These are phyloP conservation scores for Vulpes vulpes DNA, from an alignment of 2,113 vertebrate species.

Conservation along the genomic window DNA sequence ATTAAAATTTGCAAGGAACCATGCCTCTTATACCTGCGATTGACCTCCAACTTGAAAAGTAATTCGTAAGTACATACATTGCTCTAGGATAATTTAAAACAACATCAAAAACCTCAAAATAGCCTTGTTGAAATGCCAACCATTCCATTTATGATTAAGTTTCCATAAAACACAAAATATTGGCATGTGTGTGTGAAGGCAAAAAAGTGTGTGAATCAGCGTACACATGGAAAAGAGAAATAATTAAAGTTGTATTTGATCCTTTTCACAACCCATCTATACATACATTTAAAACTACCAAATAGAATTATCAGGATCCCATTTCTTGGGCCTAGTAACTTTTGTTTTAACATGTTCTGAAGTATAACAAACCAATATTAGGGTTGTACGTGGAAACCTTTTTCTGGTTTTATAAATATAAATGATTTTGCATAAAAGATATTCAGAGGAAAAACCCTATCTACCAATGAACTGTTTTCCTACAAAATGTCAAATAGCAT, in stretches of 20 bases:
- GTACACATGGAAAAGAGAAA: background rate
- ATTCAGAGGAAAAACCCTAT: background rate
- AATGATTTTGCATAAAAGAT: background rate
- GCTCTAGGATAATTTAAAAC: background rate
- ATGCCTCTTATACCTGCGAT: background rate
- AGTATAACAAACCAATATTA: background rate
- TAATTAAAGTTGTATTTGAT: background rate
- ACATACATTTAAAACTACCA: background rate
- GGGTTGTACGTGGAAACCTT: background rate
- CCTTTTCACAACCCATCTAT: background rate
- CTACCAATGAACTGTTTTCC: background rate
- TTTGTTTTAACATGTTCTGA: background rate
- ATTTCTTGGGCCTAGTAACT: background rate
- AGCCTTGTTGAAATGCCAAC: background rate
- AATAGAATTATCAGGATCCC: background rate
- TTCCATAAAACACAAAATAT: background rate
- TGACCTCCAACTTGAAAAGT: background rate
- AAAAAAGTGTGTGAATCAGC: background rate
- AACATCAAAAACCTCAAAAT: background rate
- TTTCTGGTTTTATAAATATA: background rate
- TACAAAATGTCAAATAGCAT: background rate
- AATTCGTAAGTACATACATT: background rate
- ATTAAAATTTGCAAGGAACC: background rate
- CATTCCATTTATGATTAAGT: background rate
- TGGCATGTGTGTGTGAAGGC: background rate